phyloP scores from a whole-genome alignment of 2,113 vertebrate species.

The Lampris megalopsis region DNA sequence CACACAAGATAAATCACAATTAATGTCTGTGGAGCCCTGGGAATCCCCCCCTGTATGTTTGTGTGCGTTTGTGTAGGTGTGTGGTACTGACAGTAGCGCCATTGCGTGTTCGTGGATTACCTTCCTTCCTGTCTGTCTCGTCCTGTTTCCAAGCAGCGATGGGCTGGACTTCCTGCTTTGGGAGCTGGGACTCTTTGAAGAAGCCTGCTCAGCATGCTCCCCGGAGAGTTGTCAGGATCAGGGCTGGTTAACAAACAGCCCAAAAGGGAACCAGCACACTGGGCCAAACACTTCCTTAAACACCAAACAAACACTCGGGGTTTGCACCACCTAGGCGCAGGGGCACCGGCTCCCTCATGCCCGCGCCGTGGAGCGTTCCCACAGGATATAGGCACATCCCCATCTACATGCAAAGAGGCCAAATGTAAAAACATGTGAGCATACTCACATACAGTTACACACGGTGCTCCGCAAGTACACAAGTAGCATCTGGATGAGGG shows the following conservation, averaged over 20 bases:
- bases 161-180: slow-evolving; percentile 81
- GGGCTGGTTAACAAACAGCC: slow-evolving; percentile 71
- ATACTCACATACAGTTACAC: slow-evolving; percentile 16
- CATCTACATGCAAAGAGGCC: slow-evolving; percentile 22
- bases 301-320: slow-evolving; percentile 51
- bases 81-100: slow-evolving; percentile 45
- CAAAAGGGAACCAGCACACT: slow-evolving; percentile 57
- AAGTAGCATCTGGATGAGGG: too few species aligned
- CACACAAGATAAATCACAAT: slow-evolving; percentile 66
- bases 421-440: slow-evolving; percentile 13
- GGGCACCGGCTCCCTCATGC: slow-evolving; percentile 30
- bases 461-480: neutral
- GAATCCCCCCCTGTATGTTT: slow-evolving; percentile 37
- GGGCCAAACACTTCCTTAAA: slow-evolving; percentile 73
- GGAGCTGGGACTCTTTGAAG: slow-evolving; percentile 78
- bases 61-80: slow-evolving; percentile 42
- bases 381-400: slow-evolving; percentile 3
- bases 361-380: slow-evolving; percentile 14
- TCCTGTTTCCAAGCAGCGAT: slow-evolving; percentile 74
- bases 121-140: slow-evolving; percentile 80
- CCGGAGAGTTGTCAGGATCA: slow-evolving; percentile 71
- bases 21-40: slow-evolving; percentile 34
- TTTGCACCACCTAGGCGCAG: slow-evolving; percentile 37
- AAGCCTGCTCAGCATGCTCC: slow-evolving; percentile 64
- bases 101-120: slow-evolving; percentile 80